phyloP scores from a whole-genome alignment of 2,797 vertebrate species.

The Microctenopoma steveboyesi region DNA sequence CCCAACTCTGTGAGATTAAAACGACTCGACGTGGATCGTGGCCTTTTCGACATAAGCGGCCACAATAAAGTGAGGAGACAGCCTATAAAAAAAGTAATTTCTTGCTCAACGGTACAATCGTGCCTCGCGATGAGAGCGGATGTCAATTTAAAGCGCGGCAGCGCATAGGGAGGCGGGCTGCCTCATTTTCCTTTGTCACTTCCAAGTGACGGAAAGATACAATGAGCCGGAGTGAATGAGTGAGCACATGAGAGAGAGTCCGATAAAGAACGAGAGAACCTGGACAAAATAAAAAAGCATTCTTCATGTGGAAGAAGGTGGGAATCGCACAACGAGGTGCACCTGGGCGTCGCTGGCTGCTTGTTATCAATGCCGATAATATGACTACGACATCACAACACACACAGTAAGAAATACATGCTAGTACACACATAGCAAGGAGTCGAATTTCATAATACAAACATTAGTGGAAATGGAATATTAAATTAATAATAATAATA shows the following conservation, averaged over 20 bases:
- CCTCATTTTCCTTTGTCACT: slow-evolving; percentile 68
- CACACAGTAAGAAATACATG: slow-evolving; percentile 7
- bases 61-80: slow-evolving; percentile 62
- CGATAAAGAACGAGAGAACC: slow-evolving; percentile 37
- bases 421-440: not conserved
- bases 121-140: slow-evolving; percentile 49
- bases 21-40: slow-evolving; percentile 30
- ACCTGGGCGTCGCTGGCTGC: slow-evolving; percentile 55
- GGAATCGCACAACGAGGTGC: slow-evolving; percentile 69
- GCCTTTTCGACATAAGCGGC: slow-evolving; percentile 60
- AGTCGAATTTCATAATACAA: not conserved
- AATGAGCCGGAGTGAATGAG: slow-evolving; percentile 38
- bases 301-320: slow-evolving; percentile 68
- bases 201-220: slow-evolving; percentile 54
- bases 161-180: slow-evolving; percentile 35
- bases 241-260: slow-evolving; percentile 39
- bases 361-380: slow-evolving; percentile 60
- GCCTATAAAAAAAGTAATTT: slow-evolving; percentile 66
- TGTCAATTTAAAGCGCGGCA: slow-evolving; percentile 66
- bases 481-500: slow-evolving; percentile 9
- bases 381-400: slow-evolving; percentile 49
- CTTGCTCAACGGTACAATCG: slow-evolving; percentile 61
- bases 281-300: slow-evolving; percentile 55
- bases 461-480: slow-evolving; percentile 1
- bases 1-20: slow-evolving; percentile 64